Percentiles rank a stretch among this genome's conserved stretches.
These are phyloP conservation scores for Danionella cerebrum DNA, from an alignment of 2,113 vertebrate species.

Conservation along the genomic window DNA sequence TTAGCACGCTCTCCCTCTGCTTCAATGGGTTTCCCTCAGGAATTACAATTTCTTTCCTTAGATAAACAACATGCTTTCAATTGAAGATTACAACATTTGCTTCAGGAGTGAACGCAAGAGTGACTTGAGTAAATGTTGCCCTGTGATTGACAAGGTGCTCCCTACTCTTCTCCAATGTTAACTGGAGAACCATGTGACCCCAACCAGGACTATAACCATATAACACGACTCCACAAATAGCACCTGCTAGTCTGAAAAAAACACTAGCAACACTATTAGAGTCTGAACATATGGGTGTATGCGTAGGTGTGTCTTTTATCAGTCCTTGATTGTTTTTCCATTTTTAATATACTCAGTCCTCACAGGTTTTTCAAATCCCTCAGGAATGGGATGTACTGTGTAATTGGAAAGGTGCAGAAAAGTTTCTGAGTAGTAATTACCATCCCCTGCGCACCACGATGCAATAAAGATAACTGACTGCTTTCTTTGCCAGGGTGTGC, in stretches of 20 bases:
- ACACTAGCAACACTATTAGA: neutral
- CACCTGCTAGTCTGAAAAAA: neutral
- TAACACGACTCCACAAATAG: too few relatives aligned
- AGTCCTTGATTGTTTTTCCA: neutral
- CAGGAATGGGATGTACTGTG: slow-evolving; percentile 16
- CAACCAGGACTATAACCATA: too few relatives aligned
- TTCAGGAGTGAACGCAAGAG: too few relatives aligned
- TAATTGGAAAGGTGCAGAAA: slow-evolving; percentile 33
- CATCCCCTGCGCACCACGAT: neutral
- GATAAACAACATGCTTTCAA: too few relatives aligned
- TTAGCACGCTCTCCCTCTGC: too few relatives aligned
- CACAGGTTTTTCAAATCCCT: slow-evolving; percentile 15
- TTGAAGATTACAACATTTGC: too few relatives aligned
- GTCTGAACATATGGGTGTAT: neutral
- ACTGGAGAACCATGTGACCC: too few relatives aligned
- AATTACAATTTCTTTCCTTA: too few relatives aligned
- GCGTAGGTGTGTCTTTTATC: neutral
- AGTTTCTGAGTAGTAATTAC: slow-evolving; percentile 20
- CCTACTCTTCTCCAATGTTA: too few relatives aligned
- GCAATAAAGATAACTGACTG: slow-evolving; percentile 9
- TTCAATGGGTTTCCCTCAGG: too few relatives aligned
- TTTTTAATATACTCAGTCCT: slow-evolving; percentile 19
- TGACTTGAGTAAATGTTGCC: too few relatives aligned
- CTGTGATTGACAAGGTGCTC: too few relatives aligned
- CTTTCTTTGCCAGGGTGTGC: slow-evolving; percentile 4